Evolutionary conservation across 2,113 vertebrate species (phyloP).

Genomic region (Aphelocoma coerulescens): DNA sequence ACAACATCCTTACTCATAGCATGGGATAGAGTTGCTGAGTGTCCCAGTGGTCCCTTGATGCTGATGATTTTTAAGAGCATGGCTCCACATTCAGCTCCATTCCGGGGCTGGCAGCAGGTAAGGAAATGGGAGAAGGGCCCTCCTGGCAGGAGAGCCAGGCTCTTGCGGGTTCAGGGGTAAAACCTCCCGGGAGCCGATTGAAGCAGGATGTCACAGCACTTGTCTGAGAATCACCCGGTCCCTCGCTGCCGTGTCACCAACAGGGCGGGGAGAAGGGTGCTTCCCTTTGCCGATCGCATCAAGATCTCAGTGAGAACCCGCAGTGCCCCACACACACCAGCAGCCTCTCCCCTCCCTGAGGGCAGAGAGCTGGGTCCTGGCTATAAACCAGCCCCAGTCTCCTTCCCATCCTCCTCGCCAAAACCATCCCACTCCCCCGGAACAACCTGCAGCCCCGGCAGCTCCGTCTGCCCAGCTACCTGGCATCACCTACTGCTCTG

Average conservation of each 20-base stretch:
- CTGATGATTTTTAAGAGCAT: not conserved
- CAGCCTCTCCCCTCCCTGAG: not conserved
- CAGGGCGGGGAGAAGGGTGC: rapidly evolving
- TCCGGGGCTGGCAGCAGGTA: not conserved
- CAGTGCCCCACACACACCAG: not conserved
- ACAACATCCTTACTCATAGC: not conserved
- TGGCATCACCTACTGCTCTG: not conserved
- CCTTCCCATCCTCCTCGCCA: not conserved
- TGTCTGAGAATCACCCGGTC: rapidly evolving
- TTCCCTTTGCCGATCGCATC: not conserved
- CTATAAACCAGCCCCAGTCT: not conserved
- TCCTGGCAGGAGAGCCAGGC: rapidly evolving
- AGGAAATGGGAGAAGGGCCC: not conserved
- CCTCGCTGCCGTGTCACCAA: rapidly evolving
- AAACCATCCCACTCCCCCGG: not conserved
- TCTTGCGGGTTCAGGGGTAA: not conserved
- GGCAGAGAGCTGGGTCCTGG: rapidly evolving
- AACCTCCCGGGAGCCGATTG: not conserved
- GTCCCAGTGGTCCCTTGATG: not conserved
- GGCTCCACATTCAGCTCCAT: not conserved
- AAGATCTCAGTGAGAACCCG: not conserved
- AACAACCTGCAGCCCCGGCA: not conserved
- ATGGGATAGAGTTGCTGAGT: not conserved
- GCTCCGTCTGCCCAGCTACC: not conserved
- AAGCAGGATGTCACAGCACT: not conserved